Evolutionary conservation across 2,113 vertebrate genomes (phyloP), one percentile per base, ranked within the genome.

Genomic region (Myocastor coypus): DNA sequence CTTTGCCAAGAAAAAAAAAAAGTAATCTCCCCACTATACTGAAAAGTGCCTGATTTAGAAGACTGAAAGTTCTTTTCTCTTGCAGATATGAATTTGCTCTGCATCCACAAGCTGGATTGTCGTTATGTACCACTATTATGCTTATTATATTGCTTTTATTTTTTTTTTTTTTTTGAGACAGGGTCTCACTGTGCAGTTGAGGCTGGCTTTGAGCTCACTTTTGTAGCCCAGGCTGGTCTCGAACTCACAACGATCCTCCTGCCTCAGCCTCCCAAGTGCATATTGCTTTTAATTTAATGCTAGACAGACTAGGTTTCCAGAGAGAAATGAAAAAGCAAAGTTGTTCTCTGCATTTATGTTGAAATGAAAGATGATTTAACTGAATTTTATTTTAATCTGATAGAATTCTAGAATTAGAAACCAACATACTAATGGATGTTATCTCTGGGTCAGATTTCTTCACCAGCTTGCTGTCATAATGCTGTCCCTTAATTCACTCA

Each of bases 351-450:
- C 57, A 50, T 91, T 92, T 96, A 91, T 86, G 34, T 95, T 93
- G 73, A 96, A 57, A 20, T 68, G 90, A 98, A 89, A 81, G 96
- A 92, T 93, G 83, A 94, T 97, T 98, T 98, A 94, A 96, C 94
- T 97, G 96, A 94, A 64, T 97, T 97, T 96, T 97, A 57, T 85
- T 86, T 97, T 96, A 63, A 90, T 0, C 22, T 93, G 94, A 96
- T 97, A 91, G 17, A 94, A 94, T 97, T 97, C 97, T 97, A 98
- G 98, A 98, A 98, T 98, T 98, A 98, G 98, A 98, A 98, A 93
- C 89, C 97, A 96, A 92, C 94, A 96, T 96, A 83, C 92, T 98
- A 98, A 98, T 97, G 97, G 95, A 94, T 96, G 30, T 98, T 98
- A 97, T 98, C 97, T 96, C 97, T 93, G 80, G 88, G 97, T 96